These are phyloP conservation scores for Gephyroberyx darwinii DNA, from an alignment of 2,797 vertebrate genomes.

Conservation along the genomic window DNA sequence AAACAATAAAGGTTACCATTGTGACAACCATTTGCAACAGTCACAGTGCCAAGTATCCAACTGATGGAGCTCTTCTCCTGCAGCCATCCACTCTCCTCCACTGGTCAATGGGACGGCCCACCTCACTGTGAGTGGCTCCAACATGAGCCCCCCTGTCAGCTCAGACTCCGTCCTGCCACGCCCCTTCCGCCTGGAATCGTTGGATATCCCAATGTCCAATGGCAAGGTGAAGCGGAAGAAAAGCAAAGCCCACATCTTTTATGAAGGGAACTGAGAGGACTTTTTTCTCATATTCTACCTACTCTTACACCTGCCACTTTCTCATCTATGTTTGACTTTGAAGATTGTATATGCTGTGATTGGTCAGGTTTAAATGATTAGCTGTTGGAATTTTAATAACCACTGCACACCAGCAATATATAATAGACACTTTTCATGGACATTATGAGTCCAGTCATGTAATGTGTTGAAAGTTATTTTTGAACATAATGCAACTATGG, in stretches of 20 bases:
- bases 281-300: neutral
- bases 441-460: neutral
- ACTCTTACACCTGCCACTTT: neutral
- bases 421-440: neutral
- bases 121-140: slow-evolving; percentile 62
- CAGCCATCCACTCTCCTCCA: slow-evolving; percentile 74
- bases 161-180: slow-evolving; percentile 81
- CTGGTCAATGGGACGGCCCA: slow-evolving; percentile 64
- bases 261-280: slow-evolving; percentile 64
- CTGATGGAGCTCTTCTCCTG: slow-evolving; percentile 29
- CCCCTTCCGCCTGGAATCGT: slow-evolving; percentile 88
- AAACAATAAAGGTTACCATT: neutral
- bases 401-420: neutral
- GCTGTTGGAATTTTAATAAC: neutral
- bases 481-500: slow-evolving; percentile 20
- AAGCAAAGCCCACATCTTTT: slow-evolving; percentile 73
- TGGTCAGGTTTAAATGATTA: neutral
- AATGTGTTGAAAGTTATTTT: slow-evolving; percentile 24
- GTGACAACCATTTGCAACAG: neutral
- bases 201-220: slow-evolving; percentile 69
- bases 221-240: slow-evolving; percentile 85
- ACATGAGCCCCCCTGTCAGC: slow-evolving; percentile 37
- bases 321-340: neutral
- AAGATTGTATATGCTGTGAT: slow-evolving; percentile 1
- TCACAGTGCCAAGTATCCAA: neutral